phyloP scores from a whole-genome alignment of 2,113 vertebrate species.

The Apistogramma diplotaenia region DNA sequence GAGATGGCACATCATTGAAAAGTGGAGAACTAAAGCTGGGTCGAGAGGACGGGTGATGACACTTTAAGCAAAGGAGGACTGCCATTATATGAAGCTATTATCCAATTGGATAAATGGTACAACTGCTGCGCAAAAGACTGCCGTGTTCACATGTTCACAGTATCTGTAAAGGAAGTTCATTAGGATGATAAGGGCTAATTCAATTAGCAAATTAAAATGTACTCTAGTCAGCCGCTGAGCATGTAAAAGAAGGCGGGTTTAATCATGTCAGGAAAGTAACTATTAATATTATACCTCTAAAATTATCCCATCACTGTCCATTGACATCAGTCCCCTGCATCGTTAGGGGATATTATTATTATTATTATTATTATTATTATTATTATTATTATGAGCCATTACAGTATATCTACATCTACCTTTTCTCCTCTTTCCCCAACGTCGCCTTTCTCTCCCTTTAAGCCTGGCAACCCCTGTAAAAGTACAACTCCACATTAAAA shows the following conservation, averaged over 20 bases:
- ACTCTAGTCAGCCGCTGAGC: neutral
- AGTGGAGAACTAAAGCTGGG: slow-evolving; percentile 46
- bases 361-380: too few species aligned
- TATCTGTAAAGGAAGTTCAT: neutral
- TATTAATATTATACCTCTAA: neutral
- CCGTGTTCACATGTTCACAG: neutral
- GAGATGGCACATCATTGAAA: slow-evolving; percentile 63
- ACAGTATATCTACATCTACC: slow-evolving; percentile 81
- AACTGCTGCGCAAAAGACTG: neutral
- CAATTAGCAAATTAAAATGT: neutral
- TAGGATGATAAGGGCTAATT: neutral
- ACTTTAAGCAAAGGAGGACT: neutral
- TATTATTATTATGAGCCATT: slow-evolving; percentile 39
- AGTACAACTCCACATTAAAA: slow-evolving; percentile 73
- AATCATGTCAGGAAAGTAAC: neutral
- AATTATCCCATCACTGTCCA: slow-evolving; percentile 65
- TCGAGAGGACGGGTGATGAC: slow-evolving; percentile 24
- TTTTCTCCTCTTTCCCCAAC: slow-evolving; percentile 98
- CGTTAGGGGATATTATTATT: slow-evolving; percentile 28
- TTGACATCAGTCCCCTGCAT: slow-evolving; percentile 77
- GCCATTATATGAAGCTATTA: accelerated
- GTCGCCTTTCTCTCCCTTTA: slow-evolving; percentile 96
- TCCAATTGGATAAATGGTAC: neutral
- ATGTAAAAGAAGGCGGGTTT: neutral
- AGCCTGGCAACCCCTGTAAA: slow-evolving; percentile 94